A percentile compares a stretch with the other conserved stretches of the same genome.
These are phyloP conservation scores for Brachionus angularis DNA, from an alignment of 1,140 invertebrate species.

Conservation along the genomic window DNA sequence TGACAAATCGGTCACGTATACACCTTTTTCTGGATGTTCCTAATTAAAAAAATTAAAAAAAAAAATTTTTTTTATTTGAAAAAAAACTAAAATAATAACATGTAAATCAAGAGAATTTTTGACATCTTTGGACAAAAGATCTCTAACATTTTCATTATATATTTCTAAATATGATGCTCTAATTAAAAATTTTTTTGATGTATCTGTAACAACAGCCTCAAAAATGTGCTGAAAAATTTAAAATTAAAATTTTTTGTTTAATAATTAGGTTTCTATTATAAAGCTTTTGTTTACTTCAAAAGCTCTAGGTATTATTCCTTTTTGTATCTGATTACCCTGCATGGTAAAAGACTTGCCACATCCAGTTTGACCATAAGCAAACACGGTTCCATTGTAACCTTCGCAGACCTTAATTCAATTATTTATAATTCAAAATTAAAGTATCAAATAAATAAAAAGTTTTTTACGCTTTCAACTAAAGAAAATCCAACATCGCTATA, in stretches of 20 bases:
- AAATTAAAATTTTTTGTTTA: background rate
- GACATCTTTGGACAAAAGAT: conserved; percentile 67
- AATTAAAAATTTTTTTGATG: conserved; percentile 70
- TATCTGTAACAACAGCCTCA: conserved; percentile 73
- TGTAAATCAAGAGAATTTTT: conserved; percentile 71
- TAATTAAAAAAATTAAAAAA: conserved; percentile 25
- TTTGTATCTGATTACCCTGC: conserved; percentile 64
- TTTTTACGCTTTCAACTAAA: conserved; percentile 64
- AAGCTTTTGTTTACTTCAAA: conserved; percentile 50
- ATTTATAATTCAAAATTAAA: conserved; percentile 47
- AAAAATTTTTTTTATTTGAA: conserved; percentile 59
- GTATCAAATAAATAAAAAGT: background rate
- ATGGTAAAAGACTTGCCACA: conserved; percentile 62
- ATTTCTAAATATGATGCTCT: conserved; percentile 88
- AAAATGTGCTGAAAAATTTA: conserved; percentile 71
- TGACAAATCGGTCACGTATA: conserved; percentile 62
- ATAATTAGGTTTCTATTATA: background rate
- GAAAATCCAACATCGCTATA: conserved; percentile 69
- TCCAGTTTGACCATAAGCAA: conserved; percentile 64
- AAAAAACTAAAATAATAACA: conserved; percentile 73
- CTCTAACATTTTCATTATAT: conserved; percentile 77
- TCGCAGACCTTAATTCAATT: conserved; percentile 64
- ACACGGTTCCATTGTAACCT: conserved; percentile 64
- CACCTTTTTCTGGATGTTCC: conserved; percentile 33
- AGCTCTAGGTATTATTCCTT: conserved; percentile 74